Conservation (phyloP, 2,113 vertebrate species). For the Serinus canaria region DNA sequence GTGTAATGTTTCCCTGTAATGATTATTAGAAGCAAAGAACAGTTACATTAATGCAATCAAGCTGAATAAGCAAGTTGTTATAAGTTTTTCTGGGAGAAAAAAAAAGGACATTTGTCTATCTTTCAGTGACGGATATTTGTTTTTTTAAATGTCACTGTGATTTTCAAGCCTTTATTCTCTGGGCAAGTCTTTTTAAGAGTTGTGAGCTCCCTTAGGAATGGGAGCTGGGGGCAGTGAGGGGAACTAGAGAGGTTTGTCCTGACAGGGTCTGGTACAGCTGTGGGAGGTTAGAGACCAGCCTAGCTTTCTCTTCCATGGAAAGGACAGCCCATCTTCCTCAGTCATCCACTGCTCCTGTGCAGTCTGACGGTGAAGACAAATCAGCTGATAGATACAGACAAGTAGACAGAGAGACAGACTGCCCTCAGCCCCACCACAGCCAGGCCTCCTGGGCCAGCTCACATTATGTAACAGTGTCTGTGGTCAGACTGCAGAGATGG, state of each 20-base stretch:
- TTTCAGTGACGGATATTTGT: not conserved
- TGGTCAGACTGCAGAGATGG: fast-evolving
- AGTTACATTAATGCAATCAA: not conserved
- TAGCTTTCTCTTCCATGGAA: not conserved
- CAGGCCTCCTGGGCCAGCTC: not conserved
- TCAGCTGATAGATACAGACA: not conserved
- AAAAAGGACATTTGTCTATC: not conserved
- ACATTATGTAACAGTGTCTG: fast-evolving
- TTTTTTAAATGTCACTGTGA: not conserved
- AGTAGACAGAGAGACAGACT: not conserved
- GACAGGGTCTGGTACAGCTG: not conserved
- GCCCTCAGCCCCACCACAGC: not conserved
- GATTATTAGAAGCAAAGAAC: not conserved
- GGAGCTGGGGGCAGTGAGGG: not conserved
- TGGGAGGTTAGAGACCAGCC: not conserved
- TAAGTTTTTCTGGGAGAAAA: not conserved
- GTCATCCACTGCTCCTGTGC: not conserved
- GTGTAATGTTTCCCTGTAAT: not conserved
- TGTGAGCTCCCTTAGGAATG: not conserved
- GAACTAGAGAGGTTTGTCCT: not conserved
- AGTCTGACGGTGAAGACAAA: not conserved
- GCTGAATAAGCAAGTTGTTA: not conserved
- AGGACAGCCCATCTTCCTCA: not conserved
- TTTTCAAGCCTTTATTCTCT: not conserved
- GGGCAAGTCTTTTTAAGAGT: not conserved